Conservation (phyloP, 2,797 vertebrate genomes). For the Setipinna tenuifilis region DNA sequence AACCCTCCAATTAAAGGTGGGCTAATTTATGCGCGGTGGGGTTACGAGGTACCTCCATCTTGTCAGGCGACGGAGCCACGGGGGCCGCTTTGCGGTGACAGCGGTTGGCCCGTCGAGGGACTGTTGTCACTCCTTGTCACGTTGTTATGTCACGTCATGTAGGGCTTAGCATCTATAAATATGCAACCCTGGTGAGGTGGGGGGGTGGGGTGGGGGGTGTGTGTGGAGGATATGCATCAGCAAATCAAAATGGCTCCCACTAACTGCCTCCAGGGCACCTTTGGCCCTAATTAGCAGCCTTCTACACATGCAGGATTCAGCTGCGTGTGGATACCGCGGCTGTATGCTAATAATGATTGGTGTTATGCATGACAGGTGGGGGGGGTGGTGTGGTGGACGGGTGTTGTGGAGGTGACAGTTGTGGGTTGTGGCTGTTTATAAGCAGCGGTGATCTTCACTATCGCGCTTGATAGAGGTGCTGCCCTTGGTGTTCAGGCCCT, state of each 20-base stretch:
- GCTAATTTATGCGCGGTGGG: neutral
- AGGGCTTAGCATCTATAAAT: conserved; percentile 37
- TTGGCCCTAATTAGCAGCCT: conserved; percentile 63
- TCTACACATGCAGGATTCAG: conserved; percentile 49
- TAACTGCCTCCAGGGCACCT: conserved; percentile 55
- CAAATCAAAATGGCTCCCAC: conserved; percentile 27
- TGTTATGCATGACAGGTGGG: neutral
- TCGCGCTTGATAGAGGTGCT: neutral
- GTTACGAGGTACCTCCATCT: neutral
- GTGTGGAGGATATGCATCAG: conserved; percentile 29
- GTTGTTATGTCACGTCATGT: conserved; percentile 14
- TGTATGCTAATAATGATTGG: conserved; percentile 58
- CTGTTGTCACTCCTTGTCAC: neutral
- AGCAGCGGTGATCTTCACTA: conserved; percentile 61
- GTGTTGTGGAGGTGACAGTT: conserved; percentile 21
- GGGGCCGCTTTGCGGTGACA: neutral
- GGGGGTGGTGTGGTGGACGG: neutral
- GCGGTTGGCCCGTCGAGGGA: neutral
- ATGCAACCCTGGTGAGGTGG: neutral
- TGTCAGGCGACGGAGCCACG: neutral
- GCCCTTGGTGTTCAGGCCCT: neutral
- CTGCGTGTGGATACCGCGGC: conserved; percentile 47
- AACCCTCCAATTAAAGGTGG: conserved; percentile 17
- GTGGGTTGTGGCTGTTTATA: conserved; percentile 56
- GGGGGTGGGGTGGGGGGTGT: neutral